phyloP scores from a whole-genome alignment of 2,888 invertebrate genomes.

The Drosophila glabriapex region DNA sequence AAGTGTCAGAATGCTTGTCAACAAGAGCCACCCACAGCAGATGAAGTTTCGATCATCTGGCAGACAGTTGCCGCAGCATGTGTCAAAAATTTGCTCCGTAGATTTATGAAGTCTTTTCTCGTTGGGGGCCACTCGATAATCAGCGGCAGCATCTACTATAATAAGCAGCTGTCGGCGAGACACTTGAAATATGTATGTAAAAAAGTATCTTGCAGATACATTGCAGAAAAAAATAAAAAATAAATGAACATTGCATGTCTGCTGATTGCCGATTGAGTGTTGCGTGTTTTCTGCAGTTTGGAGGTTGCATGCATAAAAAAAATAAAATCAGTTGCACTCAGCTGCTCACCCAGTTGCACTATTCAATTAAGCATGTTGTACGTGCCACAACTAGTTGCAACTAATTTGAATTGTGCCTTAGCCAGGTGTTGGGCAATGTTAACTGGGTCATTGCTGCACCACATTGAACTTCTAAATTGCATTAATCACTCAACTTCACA shows the following conservation, averaged over 20 bases:
- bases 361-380: slow-evolving; percentile 64
- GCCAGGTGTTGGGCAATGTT: slow-evolving; percentile 43
- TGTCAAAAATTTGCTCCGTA: slow-evolving; percentile 54
- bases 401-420: slow-evolving; percentile 51
- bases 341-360: slow-evolving; percentile 43
- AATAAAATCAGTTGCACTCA: slow-evolving; percentile 34
- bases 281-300: slow-evolving; percentile 68
- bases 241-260: slow-evolving; percentile 55
- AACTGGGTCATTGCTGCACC: slow-evolving; percentile 49
- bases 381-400: slow-evolving; percentile 47
- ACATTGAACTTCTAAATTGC: slow-evolving; percentile 36
- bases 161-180: slow-evolving; percentile 76
- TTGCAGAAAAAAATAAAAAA: slow-evolving; percentile 3
- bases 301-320: slow-evolving; percentile 42
- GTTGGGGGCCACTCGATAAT: slow-evolving; percentile 61
- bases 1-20: slow-evolving; percentile 71
- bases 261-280: slow-evolving; percentile 68
- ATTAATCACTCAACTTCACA: slow-evolving; percentile 44
- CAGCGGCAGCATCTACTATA: slow-evolving; percentile 66
- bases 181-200: slow-evolving; percentile 70
- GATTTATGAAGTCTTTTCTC: slow-evolving; percentile 68
- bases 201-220: slow-evolving; percentile 63
- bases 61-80: slow-evolving; percentile 33
- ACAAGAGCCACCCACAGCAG: slow-evolving; percentile 41
- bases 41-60: slow-evolving; percentile 53